Evolutionary conservation across 2,797 vertebrate genomes (phyloP), one percentile per base, ranked within the genome.

Genomic region (Astyanax mexicanus): DNA sequence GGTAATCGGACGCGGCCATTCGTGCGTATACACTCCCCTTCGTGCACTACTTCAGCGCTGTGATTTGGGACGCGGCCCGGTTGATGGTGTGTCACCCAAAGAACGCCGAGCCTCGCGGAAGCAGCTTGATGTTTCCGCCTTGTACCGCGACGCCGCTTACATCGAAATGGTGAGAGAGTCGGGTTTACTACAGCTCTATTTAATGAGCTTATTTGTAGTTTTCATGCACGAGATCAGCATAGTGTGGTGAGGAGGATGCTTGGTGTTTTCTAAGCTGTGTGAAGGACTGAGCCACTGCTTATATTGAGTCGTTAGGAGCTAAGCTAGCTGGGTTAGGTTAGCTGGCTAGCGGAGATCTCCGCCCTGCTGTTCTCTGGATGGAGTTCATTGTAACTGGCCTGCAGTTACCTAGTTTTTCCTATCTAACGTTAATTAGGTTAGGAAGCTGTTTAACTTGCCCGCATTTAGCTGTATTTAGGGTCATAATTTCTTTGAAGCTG

Each of bases 81-180:
- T 47, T 38, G 61, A 40, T 85, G 79, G 84, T 75, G 74, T 68
- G 74, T 68, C 17, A 64, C 60, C 82, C 70, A 54, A 13, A 27
- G 58, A 73, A 25, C 37, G 61, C 67, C 58, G 55, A 73, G 69
- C 52, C 69, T 81, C 55, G 29, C 86, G 88, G 89, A 89, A 90
- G 74, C 78, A 51, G 17, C 55, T 51, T 23, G 42, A 75, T 83
- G 77, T 77, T 55, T 93, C 93, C 92, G 91, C 84, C 85, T 91
- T 86, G 67, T 83, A 80, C 85, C 80, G 45, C 83, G 80, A 60
- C 80, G 75, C 80, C 79, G 74, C 79, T 79, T 27, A 75, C 82
- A 79, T 67, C 87, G 87, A 90, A 84, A 94, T 94, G 93, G 93
- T 94, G 88, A 90, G 91, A 81, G 91, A 82, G 51, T 51, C 32